Evolutionary conservation across 2,888 invertebrate species (phyloP).

Genomic region (Dryocosmus kuriphilus): DNA sequence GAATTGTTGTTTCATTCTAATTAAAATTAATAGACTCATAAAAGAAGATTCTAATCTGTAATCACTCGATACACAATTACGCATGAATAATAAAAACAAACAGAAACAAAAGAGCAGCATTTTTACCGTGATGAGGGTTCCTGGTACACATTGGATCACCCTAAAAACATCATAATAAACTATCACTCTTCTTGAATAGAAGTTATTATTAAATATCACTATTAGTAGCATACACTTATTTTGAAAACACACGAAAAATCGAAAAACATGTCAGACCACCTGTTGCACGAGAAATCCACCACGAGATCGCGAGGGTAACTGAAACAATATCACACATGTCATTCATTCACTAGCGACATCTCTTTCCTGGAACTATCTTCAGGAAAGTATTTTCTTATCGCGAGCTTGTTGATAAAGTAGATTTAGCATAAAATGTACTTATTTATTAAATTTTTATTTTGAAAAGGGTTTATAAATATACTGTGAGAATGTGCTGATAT

Average conservation of each 20-base stretch:
- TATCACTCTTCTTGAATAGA: background rate
- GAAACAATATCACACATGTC: slow-evolving; percentile 27
- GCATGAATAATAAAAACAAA: slow-evolving; percentile 8
- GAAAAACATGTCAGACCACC: slow-evolving; percentile 27
- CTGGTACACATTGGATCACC: background rate
- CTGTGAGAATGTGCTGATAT: background rate
- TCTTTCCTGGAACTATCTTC: slow-evolving; percentile 21
- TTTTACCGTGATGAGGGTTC: background rate
- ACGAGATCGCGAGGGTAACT: slow-evolving; percentile 39
- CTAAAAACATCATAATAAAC: background rate
- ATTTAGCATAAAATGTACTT: background rate
- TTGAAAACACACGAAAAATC: background rate
- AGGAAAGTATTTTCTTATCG: background rate
- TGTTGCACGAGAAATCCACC: slow-evolving; percentile 36
- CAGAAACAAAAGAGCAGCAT: background rate
- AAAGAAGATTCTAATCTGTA: background rate
- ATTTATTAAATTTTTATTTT: background rate
- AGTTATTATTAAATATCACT: background rate
- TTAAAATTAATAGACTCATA: background rate
- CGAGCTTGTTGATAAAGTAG: background rate
- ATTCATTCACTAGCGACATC: slow-evolving; percentile 15
- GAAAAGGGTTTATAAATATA: background rate
- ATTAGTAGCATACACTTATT: background rate
- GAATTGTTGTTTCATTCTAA: background rate
- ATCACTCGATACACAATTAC: background rate